These are phyloP conservation scores for Drosophila pseudoobscura DNA, from an alignment of 1,140 invertebrate species.

Conservation along the genomic window DNA sequence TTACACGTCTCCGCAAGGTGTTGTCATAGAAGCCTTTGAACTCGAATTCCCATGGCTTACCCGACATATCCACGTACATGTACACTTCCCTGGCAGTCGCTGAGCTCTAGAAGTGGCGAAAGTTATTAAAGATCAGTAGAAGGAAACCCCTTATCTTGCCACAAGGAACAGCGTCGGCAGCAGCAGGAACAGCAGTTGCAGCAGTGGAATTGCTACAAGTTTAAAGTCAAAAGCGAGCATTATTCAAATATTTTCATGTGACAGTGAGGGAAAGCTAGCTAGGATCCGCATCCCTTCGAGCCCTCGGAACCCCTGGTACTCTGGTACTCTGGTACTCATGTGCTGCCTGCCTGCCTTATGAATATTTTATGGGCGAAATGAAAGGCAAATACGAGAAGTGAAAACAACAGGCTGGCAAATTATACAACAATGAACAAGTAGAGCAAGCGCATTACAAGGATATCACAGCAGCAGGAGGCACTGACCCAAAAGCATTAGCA, in stretches of 20 bases:
- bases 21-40: too few relatives aligned
- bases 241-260: conserved; percentile 21
- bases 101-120: too few relatives aligned
- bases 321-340: too few relatives aligned
- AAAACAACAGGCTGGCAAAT: conserved; percentile 59
- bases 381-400: conserved; percentile 64
- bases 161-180: too few relatives aligned
- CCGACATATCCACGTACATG: too few relatives aligned
- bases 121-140: conserved; percentile 1
- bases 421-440: conserved; percentile 65
- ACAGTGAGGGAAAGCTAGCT: conserved; percentile 8
- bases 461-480: conserved; percentile 46
- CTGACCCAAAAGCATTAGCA: conserved; percentile 72
- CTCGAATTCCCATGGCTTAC: too few relatives aligned
- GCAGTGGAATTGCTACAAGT: neutral
- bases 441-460: conserved; percentile 71
- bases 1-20: too few relatives aligned
- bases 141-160: too few relatives aligned
- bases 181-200: too few relatives aligned
- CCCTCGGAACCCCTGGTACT: too few relatives aligned
- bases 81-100: too few relatives aligned
- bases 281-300: conserved; percentile 22
- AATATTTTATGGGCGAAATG: conserved; percentile 67
- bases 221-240: conserved; percentile 7
- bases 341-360: conserved; percentile 34